A percentile compares a stretch with the other conserved stretches of the same genome.
Evolutionary conservation across 30 jellyfish, hydroid and myxozoan genomes (phyloP).

Genomic region (Turritopsis rubra): DNA sequence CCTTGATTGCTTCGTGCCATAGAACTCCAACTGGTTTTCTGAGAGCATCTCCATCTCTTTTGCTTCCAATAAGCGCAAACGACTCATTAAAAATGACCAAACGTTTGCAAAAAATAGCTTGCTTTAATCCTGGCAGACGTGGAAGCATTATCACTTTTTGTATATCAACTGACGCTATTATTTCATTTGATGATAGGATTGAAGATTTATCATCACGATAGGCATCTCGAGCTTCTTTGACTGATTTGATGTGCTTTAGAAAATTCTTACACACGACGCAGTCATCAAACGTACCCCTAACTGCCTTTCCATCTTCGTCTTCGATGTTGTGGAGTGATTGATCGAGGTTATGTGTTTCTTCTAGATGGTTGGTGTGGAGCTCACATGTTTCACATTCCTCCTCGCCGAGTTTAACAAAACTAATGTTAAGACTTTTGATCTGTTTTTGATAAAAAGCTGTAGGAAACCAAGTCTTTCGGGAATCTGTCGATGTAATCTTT

Average conservation of each 20-base stretch:
- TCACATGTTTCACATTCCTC: not conserved
- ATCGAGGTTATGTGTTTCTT: too few species aligned
- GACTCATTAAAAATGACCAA: not conserved
- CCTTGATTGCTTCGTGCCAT: not conserved
- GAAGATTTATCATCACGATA: not conserved
- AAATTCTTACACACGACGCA: not conserved
- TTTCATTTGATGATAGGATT: not conserved
- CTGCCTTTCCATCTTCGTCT: too few species aligned
- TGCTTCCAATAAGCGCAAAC: not conserved
- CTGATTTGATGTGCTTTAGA: not conserved
- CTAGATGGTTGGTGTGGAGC: too few species aligned
- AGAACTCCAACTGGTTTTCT: not conserved
- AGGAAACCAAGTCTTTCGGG: too few species aligned
- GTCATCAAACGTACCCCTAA: not conserved
- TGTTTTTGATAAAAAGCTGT: too few species aligned
- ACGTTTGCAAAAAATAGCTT: not conserved
- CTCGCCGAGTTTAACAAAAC: conserved; percentile 6
- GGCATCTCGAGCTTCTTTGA: not conserved
- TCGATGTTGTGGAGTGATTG: too few species aligned
- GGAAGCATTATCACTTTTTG: conserved; percentile 3
- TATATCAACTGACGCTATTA: not conserved
- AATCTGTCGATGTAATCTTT: too few species aligned
- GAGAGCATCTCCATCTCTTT: not conserved
- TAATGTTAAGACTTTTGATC: not conserved
- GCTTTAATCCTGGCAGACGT: not conserved